Conservation (phyloP, 2,888 invertebrate genomes). For the Zhuqinia jingwanae region DNA sequence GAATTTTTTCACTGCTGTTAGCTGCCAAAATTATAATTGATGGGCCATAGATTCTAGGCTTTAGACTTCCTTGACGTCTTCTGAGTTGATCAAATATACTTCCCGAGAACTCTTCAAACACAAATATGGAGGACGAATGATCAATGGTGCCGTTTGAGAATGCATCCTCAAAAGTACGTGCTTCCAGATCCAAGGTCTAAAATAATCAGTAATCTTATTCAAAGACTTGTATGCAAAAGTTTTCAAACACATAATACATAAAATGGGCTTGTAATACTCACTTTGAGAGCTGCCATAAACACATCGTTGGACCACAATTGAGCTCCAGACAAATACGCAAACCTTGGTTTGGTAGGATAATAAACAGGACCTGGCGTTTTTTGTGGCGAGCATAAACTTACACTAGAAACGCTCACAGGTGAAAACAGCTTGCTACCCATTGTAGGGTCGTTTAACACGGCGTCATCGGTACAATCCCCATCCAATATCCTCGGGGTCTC, state of each 20-base stretch:
- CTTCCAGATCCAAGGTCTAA: slow-evolving; percentile 73
- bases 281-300: slow-evolving; percentile 73
- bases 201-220: too few species aligned
- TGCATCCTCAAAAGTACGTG: slow-evolving; percentile 60
- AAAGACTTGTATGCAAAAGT: not conserved
- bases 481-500: not conserved
- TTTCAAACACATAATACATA: too few species aligned
- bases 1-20: slow-evolving; percentile 61
- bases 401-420: slow-evolving; percentile 66
- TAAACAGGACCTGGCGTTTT: slow-evolving; percentile 59
- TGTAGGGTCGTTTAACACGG: slow-evolving; percentile 34
- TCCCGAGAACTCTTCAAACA: slow-evolving; percentile 78
- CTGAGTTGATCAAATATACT: slow-evolving; percentile 76
- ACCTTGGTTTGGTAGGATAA: slow-evolving; percentile 46
- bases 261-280: slow-evolving; percentile 33
- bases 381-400: slow-evolving; percentile 21
- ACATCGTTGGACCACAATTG: slow-evolving; percentile 58
- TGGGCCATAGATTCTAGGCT: slow-evolving; percentile 77
- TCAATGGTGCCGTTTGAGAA: slow-evolving; percentile 66
- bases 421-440: slow-evolving; percentile 63
- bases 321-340: slow-evolving; percentile 72
- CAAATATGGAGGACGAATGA: slow-evolving; percentile 68
- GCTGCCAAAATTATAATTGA: slow-evolving; percentile 72
- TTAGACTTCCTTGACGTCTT: slow-evolving; percentile 64
- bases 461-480: slow-evolving; percentile 72